phyloP scores from a whole-genome alignment of 2,113 vertebrate genomes.

The Burhinus oedicnemus region DNA sequence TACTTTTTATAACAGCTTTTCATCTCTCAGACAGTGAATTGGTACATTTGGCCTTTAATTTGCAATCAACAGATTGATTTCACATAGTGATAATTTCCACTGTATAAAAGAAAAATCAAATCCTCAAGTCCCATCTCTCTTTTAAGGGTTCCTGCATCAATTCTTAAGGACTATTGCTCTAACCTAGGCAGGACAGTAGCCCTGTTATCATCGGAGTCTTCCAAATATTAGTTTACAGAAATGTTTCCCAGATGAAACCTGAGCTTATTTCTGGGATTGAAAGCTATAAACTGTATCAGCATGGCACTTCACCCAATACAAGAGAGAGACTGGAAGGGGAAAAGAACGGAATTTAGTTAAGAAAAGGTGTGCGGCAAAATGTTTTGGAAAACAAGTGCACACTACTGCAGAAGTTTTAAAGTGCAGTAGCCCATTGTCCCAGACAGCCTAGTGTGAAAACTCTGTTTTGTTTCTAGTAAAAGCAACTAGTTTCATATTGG shows the following conservation, averaged over 20 bases:
- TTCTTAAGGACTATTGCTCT: neutral
- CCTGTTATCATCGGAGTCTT: neutral
- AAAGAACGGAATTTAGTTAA: neutral
- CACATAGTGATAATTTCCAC: neutral
- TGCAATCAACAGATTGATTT: neutral
- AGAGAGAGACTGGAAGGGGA: neutral
- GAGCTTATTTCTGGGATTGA: neutral
- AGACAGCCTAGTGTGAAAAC: neutral
- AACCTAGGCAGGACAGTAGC: neutral
- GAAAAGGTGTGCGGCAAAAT: neutral
- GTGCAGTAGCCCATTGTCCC: neutral
- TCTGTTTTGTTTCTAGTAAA: neutral
- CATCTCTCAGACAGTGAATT: neutral
- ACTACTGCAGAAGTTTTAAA: neutral
- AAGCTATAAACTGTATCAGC: neutral
- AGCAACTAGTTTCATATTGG: neutral
- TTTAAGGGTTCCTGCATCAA: neutral
- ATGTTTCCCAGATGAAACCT: neutral
- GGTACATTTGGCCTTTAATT: neutral
- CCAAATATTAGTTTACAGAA: neutral
- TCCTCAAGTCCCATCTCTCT: neutral
- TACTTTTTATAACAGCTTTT: neutral
- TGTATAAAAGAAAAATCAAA: rapidly evolving
- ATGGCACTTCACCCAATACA: neutral
- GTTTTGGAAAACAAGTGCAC: neutral